phyloP scores from a whole-genome alignment of 2,797 vertebrate species.

The Enteromius argenteus region DNA sequence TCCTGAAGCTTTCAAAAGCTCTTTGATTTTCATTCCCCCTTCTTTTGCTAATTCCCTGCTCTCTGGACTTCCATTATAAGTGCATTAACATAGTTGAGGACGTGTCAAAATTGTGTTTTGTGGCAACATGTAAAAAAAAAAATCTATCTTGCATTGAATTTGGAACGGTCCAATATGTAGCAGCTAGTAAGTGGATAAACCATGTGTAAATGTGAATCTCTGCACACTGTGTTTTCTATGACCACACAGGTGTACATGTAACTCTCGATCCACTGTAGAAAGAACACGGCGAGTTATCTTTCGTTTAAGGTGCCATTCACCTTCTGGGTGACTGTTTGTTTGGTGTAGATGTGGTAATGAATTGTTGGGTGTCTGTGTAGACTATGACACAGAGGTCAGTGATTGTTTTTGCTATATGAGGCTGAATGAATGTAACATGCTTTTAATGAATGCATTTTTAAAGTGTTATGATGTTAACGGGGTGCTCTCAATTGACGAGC shows the following conservation, averaged over 20 bases:
- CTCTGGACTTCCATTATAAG: background rate
- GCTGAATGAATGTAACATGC: conserved; percentile 55
- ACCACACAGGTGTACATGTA: conserved; percentile 41
- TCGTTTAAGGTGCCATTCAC: conserved; percentile 40
- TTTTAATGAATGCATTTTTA: conserved; percentile 42
- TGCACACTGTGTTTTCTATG: background rate
- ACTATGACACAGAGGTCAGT: conserved; percentile 35
- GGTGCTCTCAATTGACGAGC: conserved; percentile 38
- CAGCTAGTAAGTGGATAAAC: background rate
- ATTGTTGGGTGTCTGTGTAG: conserved; percentile 46
- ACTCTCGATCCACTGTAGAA: conserved; percentile 24
- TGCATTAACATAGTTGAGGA: background rate
- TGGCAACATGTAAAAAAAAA: background rate
- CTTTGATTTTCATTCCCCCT: background rate
- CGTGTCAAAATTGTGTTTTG: background rate
- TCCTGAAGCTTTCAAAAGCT: background rate
- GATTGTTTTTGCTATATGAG: conserved; percentile 45
- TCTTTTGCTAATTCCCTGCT: background rate
- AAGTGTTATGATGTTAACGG: conserved; percentile 33
- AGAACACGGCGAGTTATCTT: background rate
- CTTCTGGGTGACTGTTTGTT: conserved; percentile 48
- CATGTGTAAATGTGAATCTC: background rate
- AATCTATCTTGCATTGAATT: background rate
- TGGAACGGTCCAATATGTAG: background rate
- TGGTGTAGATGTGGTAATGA: conserved; percentile 49